These are phyloP conservation scores for Brassicogethes aeneus DNA, from an alignment of 2,888 invertebrate species.

Conservation along the genomic window DNA sequence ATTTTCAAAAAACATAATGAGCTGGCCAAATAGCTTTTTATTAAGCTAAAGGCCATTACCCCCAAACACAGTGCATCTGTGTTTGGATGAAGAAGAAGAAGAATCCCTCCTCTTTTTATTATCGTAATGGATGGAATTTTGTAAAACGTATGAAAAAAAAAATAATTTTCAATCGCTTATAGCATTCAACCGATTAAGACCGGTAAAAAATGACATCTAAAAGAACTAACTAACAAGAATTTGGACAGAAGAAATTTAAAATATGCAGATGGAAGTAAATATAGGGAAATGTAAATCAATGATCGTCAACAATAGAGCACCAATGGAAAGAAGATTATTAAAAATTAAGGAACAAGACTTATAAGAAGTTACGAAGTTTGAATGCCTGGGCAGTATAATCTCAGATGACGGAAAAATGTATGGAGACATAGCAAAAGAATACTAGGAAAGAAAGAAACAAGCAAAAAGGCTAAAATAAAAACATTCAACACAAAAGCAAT, in stretches of 20 bases:
- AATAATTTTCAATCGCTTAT: background rate
- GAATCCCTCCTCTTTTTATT: too few species aligned
- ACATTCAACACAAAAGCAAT: too few species aligned
- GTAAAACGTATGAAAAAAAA: background rate
- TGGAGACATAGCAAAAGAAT: background rate
- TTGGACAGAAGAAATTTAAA: background rate
- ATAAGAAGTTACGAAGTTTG: background rate
- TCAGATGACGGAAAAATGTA: constrained; percentile 8
- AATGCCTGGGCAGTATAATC: background rate
- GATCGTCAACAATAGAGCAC: background rate
- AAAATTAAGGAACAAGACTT: background rate
- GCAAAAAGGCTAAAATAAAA: too few species aligned
- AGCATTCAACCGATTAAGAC: background rate
- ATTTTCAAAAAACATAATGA: too few species aligned
- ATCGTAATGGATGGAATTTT: background rate
- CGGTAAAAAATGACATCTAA: background rate
- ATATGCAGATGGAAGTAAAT: background rate
- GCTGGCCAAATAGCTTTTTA: too few species aligned
- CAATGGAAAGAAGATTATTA: background rate
- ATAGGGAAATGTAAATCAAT: background rate
- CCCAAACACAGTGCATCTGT: too few species aligned
- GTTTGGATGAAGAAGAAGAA: too few species aligned
- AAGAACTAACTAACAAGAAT: background rate
- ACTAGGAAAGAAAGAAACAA: too few species aligned
- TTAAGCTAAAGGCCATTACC: too few species aligned